Evolutionary conservation across 2,888 invertebrate genomes (phyloP).

Genomic region (Merodon equestris): DNA sequence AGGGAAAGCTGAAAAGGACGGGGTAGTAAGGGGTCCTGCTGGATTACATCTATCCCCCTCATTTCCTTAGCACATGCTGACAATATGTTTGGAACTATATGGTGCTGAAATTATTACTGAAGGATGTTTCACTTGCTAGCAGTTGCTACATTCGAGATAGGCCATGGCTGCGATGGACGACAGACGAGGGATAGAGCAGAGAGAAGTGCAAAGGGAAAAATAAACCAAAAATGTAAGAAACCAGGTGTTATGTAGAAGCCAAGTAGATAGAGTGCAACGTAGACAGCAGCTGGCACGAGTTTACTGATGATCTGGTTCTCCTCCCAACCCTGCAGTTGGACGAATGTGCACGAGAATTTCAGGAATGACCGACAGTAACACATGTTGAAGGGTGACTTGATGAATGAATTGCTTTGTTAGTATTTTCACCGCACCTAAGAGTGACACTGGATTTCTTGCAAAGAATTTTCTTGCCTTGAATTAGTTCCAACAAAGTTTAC

Average conservation of each 20-base stretch:
- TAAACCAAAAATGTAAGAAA: constrained; percentile 12
- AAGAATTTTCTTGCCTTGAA: too few relatives aligned
- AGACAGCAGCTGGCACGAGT: constrained; percentile 42
- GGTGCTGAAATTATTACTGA: constrained; percentile 23
- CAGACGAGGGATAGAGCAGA: background rate
- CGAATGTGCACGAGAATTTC: background rate
- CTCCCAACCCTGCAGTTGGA: too few relatives aligned
- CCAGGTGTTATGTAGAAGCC: constrained; percentile 27
- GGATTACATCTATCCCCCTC: constrained; percentile 1
- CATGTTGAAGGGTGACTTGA: constrained; percentile 17
- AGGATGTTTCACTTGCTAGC: constrained; percentile 18
- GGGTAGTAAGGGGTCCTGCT: background rate
- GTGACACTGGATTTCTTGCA: too few relatives aligned
- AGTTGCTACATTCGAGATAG: too few relatives aligned
- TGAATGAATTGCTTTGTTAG: constrained; percentile 27
- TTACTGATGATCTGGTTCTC: background rate
- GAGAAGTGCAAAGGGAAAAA: too few relatives aligned
- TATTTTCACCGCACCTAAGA: background rate
- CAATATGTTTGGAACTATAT: constrained; percentile 21
- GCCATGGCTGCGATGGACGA: too few relatives aligned
- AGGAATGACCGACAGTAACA: too few relatives aligned
- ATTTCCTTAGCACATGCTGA: constrained; percentile 36
- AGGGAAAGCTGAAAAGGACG: too few relatives aligned
- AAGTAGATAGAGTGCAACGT: constrained; percentile 8
- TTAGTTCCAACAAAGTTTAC: too few relatives aligned